Conservation (phyloP, 2,888 invertebrate species). For the Ischnus inquisitorius region DNA sequence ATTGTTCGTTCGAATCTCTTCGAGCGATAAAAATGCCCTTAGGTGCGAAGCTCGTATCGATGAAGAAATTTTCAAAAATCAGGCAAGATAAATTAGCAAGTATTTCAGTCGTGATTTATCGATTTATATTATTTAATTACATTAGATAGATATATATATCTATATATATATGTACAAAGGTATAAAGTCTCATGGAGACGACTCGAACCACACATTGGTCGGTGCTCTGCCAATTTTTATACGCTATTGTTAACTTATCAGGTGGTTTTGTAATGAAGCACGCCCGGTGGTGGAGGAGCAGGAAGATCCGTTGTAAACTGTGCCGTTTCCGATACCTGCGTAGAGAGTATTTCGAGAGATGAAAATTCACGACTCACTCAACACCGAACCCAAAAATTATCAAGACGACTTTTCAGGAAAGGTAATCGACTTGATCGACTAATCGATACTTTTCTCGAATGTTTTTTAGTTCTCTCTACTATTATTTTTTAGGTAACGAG, state of each 20-base stretch:
- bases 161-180: slow-evolving; percentile 66
- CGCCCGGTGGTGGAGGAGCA: slow-evolving; percentile 73
- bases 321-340: slow-evolving; percentile 77
- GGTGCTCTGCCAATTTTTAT: slow-evolving; percentile 25
- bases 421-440: not conserved
- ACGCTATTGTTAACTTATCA: slow-evolving; percentile 62
- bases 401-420: not conserved
- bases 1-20: not conserved
- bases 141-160: slow-evolving; percentile 67
- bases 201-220: slow-evolving; percentile 6
- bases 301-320: slow-evolving; percentile 80
- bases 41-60: not conserved
- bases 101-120: not conserved
- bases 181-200: slow-evolving; percentile 60
- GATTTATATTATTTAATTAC: slow-evolving; percentile 65
- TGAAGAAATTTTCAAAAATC: too few relatives aligned
- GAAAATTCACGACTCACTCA: not conserved
- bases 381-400: slow-evolving; percentile 4
- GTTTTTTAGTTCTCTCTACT: too few relatives aligned
- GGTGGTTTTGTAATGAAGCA: slow-evolving; percentile 81
- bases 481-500: too few relatives aligned
- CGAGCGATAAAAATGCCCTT: not conserved
- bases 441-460: too few relatives aligned
- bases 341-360: not conserved
- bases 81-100: too few relatives aligned